Percentiles rank a stretch among this genome's conserved stretches.
These are phyloP conservation scores for Pandemis cinnamomeana DNA, from an alignment of 2,888 invertebrate species.

Conservation along the genomic window DNA sequence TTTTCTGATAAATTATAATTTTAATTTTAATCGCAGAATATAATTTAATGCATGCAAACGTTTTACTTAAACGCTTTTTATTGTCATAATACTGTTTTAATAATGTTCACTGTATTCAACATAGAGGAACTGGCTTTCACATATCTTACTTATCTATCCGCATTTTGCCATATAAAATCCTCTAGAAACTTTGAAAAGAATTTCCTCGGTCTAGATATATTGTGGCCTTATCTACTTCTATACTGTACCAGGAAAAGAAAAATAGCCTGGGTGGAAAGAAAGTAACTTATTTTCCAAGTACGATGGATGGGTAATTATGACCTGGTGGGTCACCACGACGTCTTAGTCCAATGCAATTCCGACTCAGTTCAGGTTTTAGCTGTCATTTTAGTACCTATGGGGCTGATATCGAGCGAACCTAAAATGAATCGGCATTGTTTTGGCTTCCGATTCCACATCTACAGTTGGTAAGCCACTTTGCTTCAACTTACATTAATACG, in stretches of 20 bases:
- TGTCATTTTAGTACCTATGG: no score
- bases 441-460: no score
- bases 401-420: no score
- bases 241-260: neutral
- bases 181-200: constrained; percentile 16
- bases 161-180: constrained; percentile 37
- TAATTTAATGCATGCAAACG: neutral
- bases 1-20: no score
- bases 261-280: neutral
- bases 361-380: no score
- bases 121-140: constrained; percentile 25
- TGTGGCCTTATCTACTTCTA: neutral
- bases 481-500: no score
- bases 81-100: constrained; percentile 2
- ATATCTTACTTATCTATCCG: constrained; percentile 32
- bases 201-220: constrained; percentile 23
- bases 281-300: neutral
- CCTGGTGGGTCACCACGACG: no score
- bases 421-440: no score
- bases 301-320: neutral
- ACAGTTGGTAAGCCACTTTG: no score
- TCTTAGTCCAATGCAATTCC: no score
- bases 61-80: neutral
- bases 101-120: neutral
- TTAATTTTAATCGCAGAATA: no score